phyloP scores from a whole-genome alignment of 2,113 vertebrate species.

The Abramis brama region DNA sequence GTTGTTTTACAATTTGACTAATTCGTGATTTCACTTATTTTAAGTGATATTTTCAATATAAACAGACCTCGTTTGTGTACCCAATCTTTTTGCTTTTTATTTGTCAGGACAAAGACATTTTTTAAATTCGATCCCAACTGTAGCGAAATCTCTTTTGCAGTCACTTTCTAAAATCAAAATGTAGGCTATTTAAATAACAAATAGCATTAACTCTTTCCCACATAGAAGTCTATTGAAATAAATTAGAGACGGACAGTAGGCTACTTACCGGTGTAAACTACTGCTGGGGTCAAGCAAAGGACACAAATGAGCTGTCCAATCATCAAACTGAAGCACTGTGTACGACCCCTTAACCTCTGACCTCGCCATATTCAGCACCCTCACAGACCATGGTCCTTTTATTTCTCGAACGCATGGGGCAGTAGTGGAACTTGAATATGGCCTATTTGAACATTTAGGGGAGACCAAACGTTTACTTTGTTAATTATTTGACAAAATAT shows the following conservation, averaged over 20 bases:
- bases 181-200: neutral
- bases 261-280: constrained; percentile 82
- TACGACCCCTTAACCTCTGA: constrained; percentile 89
- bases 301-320: constrained; percentile 91
- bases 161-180: neutral
- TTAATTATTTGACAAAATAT: neutral
- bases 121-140: neutral
- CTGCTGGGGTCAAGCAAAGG: constrained; percentile 89
- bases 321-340: constrained; percentile 85
- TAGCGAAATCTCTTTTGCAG: neutral
- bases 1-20: too few species aligned
- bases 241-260: constrained; percentile 77
- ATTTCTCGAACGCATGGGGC: constrained; percentile 33
- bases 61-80: neutral
- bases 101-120: neutral
- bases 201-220: neutral
- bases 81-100: neutral
- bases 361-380: constrained; percentile 70
- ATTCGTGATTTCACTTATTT: neutral
- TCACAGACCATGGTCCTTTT: constrained; percentile 9
- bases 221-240: constrained; percentile 55
- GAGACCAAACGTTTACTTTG: neutral
- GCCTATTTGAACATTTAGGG: neutral
- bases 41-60: neutral
- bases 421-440: constrained; percentile 36